Base-by-base conservation (phyloP, 2,113 vertebrate species). In the Odontesthes bonariensis region DNA sequence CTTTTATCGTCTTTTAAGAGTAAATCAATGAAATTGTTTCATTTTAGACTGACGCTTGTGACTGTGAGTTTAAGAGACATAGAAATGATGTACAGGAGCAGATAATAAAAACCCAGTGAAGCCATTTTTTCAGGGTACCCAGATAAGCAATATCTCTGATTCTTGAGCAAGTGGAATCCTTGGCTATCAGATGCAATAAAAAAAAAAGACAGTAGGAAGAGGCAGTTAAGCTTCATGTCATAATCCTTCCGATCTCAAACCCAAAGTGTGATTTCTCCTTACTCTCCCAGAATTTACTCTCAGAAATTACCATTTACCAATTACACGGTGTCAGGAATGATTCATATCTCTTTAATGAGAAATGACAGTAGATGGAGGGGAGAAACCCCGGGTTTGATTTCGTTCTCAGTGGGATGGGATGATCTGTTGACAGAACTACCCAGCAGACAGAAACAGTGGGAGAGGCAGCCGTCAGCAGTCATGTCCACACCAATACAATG, bases 271-370 rank as follows among this genome's bases (percentile, higher is more conserved):
- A 82, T 89, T 90, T 87, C 75, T 83, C 58, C 51, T 59, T 54
- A 56, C 85, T 83, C 82, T 84, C 54, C 59, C 67, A 63, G 83
- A 89, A 89, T 90, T 87, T 88, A 84, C 86, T 84, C 86, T 87
- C 75, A 88, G 88, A 91, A 92, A 92, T 90, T 89, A 91, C 87
- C 90, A 87, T 91, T 90, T 89, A 85, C 85, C 90, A 92, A 92
- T 92, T 93, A 93, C 86, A 89, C 78, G 79, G 87, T 87, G 90
- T 90, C 92, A 89, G 86, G 87, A 85, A 23, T 86, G 90, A 92
- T 92, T 87, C 87, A 79, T 91, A 92, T 92, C 89, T 86, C 75
- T 81, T 78, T 89, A 91, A 90, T 92, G 91, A 91, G 89, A 92
- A 93, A 91, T 89, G 92, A 90, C 90, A 92, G 88, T 40, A 85